Conservation (phyloP, 2,113 vertebrate genomes). For the Cairina moschata region DNA sequence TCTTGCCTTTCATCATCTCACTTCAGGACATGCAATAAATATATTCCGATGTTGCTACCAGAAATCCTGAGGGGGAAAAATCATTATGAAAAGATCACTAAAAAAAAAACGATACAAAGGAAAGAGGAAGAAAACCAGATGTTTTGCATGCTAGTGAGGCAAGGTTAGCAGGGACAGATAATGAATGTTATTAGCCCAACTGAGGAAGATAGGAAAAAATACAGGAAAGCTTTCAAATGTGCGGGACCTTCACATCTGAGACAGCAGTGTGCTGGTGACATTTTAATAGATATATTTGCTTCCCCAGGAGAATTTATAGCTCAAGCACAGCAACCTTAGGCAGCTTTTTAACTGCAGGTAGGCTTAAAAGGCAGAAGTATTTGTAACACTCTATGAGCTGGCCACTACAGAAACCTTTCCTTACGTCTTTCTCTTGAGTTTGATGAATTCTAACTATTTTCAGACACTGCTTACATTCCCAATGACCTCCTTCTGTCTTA, state of each 20-base stretch:
- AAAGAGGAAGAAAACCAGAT: not conserved
- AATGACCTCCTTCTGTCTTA: not conserved
- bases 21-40: slow-evolving; percentile 22
- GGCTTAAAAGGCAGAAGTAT: not conserved
- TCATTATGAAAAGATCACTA: not conserved
- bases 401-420: not conserved
- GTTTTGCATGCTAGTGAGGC: not conserved
- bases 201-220: not conserved
- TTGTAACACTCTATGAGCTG: not conserved
- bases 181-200: not conserved
- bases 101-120: not conserved
- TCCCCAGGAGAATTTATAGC: slow-evolving; percentile 30
- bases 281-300: slow-evolving; percentile 49
- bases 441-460: not conserved
- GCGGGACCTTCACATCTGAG: not conserved
- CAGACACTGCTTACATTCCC: not conserved
- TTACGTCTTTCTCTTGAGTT: not conserved
- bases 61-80: slow-evolving; percentile 7
- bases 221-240: not conserved
- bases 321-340: not conserved
- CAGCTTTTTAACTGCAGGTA: slow-evolving; percentile 7
- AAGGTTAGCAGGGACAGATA: not conserved
- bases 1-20: slow-evolving; percentile 42
- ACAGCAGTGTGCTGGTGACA: not conserved
- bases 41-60: not conserved